Evolutionary conservation across 2,797 vertebrate species (phyloP).

Genomic region (Selene dorsalis): DNA sequence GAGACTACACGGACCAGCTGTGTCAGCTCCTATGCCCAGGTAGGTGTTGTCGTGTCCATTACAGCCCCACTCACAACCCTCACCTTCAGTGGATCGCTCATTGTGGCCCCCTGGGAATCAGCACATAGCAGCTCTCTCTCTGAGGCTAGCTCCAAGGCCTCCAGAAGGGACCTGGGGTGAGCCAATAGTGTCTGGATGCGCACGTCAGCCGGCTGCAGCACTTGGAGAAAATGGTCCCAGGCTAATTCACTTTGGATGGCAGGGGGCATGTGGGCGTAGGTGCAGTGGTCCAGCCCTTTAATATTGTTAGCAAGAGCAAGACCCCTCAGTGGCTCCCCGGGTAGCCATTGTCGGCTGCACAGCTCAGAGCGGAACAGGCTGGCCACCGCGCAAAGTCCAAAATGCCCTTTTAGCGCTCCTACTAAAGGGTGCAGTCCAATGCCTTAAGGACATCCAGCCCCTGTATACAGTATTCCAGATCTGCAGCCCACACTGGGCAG

Average conservation of each 20-base stretch:
- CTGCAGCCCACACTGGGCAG: too few species aligned
- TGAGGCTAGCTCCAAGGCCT: background rate
- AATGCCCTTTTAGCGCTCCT: too few species aligned
- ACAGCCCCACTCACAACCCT: background rate
- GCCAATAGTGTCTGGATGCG: too few species aligned
- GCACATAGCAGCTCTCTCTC: background rate
- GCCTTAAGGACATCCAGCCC: too few species aligned
- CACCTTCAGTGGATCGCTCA: background rate
- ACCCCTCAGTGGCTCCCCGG: background rate
- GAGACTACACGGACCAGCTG: background rate
- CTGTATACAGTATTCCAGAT: too few species aligned
- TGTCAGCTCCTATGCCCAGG: background rate
- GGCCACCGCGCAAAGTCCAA: too few species aligned
- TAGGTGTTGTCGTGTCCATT: background rate
- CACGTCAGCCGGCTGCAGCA: too few species aligned
- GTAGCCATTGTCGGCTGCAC: background rate
- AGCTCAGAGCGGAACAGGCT: background rate
- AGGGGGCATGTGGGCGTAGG: background rate
- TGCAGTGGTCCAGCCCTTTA: background rate
- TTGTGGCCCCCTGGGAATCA: fast-evolving
- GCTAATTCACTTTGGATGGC: background rate
- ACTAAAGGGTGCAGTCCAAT: too few species aligned
- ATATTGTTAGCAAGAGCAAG: background rate
- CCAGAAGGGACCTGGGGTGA: too few species aligned
- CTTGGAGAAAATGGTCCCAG: too few species aligned